phyloP scores from a whole-genome alignment of 1,140 invertebrate genomes.

The honey bee (Apis mellifera) region DNA sequence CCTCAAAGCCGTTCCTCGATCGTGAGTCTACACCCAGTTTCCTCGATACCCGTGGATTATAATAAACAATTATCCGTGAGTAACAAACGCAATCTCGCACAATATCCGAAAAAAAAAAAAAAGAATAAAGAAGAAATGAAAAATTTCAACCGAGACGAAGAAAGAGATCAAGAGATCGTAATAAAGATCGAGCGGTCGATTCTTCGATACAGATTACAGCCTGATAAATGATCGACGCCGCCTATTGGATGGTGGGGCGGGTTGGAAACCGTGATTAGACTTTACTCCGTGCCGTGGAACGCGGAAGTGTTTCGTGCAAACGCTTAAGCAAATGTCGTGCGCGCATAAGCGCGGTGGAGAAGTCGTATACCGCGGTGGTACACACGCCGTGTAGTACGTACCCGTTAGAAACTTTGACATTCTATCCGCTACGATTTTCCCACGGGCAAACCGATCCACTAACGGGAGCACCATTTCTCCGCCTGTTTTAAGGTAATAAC shows the following conservation, averaged over 20 bases:
- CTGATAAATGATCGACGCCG: conserved; percentile 31
- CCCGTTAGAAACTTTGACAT: conserved; percentile 54
- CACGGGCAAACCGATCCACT: conserved; percentile 29
- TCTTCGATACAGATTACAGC: conserved; percentile 10
- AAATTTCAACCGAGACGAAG: background rate
- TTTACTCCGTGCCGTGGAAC: conserved; percentile 41
- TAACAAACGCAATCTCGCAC: background rate
- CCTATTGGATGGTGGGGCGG: background rate
- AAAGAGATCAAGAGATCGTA: background rate
- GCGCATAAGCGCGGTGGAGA: conserved; percentile 14
- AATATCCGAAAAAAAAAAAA: too few relatives aligned
- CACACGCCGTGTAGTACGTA: background rate
- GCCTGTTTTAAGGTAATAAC: conserved; percentile 36
- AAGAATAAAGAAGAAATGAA: too few relatives aligned
- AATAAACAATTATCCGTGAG: conserved; percentile 34
- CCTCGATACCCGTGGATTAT: background rate
- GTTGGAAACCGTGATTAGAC: conserved; percentile 44
- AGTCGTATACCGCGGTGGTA: conserved; percentile 13
- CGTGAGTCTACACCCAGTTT: background rate
- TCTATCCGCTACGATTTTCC: conserved; percentile 47
- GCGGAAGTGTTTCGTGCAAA: conserved; percentile 43
- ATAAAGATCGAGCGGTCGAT: conserved; percentile 6
- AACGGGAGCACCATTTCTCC: conserved; percentile 47
- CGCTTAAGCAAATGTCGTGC: conserved; percentile 50
- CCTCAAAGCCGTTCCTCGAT: background rate